These are phyloP conservation scores for Abramis brama DNA, from an alignment of 2,113 vertebrate species.

Conservation along the genomic window DNA sequence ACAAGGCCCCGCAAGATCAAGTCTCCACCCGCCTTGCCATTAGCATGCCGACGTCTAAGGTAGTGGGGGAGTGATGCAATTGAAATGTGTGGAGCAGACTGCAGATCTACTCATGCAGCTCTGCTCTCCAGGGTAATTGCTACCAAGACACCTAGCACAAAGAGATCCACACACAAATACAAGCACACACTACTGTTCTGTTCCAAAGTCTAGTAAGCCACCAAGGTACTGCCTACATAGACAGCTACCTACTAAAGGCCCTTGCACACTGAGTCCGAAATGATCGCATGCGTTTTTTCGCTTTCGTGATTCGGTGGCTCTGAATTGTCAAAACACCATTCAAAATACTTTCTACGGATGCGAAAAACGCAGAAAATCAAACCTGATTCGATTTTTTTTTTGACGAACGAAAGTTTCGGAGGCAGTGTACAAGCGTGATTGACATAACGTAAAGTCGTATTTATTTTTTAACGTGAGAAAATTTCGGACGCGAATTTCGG, in stretches of 20 bases:
- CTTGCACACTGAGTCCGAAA: too few species aligned
- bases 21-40: constrained; percentile 52
- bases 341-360: too few species aligned
- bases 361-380: too few species aligned
- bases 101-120: constrained; percentile 65
- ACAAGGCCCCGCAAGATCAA: constrained; percentile 61
- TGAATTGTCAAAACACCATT: too few species aligned
- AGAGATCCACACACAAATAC: neutral
- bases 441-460: too few species aligned
- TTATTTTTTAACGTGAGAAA: too few species aligned
- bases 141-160: constrained; percentile 16
- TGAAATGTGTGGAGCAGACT: constrained; percentile 67
- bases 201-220: neutral
- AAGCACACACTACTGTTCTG: neutral
- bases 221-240: neutral
- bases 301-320: too few species aligned
- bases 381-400: too few species aligned
- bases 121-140: constrained; percentile 50
- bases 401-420: too few species aligned
- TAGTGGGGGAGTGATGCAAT: constrained; percentile 65
- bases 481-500: too few species aligned
- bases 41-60: constrained; percentile 63
- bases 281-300: too few species aligned
- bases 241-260: neutral
- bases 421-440: too few species aligned